Base-by-base conservation (phyloP, 1,140 invertebrate genomes). In the Melitaea cinxia region DNA sequence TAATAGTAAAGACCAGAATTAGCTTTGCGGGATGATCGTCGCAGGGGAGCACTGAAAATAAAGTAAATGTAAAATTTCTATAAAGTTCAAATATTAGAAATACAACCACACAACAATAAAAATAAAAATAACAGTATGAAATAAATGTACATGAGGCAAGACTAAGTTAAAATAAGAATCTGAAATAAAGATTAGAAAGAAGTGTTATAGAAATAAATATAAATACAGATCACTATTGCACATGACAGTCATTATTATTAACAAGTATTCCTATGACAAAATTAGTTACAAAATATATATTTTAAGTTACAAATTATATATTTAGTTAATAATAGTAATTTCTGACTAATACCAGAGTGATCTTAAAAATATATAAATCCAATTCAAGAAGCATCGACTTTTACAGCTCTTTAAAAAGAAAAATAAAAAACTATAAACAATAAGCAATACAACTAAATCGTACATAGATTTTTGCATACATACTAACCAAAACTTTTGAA, bases 1-100 rank as follows among this genome's bases (percentile, higher is more conserved):
- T 66, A 66, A 28, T 66, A 60, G 42, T 66, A 66, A 6, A 54
- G n/a, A 6, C 64, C 64, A 19, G 52, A 47, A 24, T 66, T 66
- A 7, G 56, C 64, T 55, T 60, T 66, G 4, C 64, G 64, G 3
- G 64, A 66, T 2, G 64, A 66, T 21, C 64, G 64, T 47, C 64
- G 64, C 9, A 66, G 56, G 0, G 64, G 64, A 35, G 64, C 56
- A 28, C 64, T 66, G 64, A 15, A 52, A 55, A 54, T 19, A 58
- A 63, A 26, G 28, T 12, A 7, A 35, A 30, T 5, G 19, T 56
- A 33, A 9, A 60, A 42, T 57, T 26, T 17, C 21, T 42, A 33
- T n/a, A n/a, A n/a, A n/a, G n/a, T n/a, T n/a, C n/a, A n/a, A n/a
- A n/a, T n/a, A n/a, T n/a, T n/a, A n/a, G n/a, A n/a, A n/a, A n/a